Evolutionary conservation across 2,113 vertebrate species (phyloP), one percentile per base, ranked within the genome.

Genomic region (Myanophis thanlyinensis): DNA sequence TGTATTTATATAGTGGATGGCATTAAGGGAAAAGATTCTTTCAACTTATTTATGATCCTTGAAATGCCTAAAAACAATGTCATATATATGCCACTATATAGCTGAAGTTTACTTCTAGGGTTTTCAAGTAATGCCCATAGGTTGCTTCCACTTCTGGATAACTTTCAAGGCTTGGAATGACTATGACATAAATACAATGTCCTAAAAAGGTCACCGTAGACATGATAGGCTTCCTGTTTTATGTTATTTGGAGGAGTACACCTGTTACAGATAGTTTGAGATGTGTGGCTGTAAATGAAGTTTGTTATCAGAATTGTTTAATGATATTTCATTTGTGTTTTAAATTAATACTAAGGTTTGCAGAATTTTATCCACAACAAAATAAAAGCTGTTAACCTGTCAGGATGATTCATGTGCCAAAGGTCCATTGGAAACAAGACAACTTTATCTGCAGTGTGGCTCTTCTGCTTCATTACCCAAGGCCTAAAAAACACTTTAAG

Each of bases 401-500:
- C 53, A 91, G 10, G 22, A 87, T 22, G 48, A 4, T 46, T 48
- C 53, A 35, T 87, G 27, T 91, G 90, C 30, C 46, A 91, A 85
- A 87, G 27, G 35, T 54, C 1, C 53, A 52, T 46, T 47, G 53
- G 87, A 54, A 59, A 87, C 53, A 87, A 30, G 35, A 30, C 11
- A 35, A 49, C 52, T 59, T 47, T 87, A 54, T 90, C 18, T 86
- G 48, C 3, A 35, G 23, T 15, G 46, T 10, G 40, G 15, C 90
- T 0, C 1, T 25, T 54, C 53, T 54, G 20, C 20, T 54, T 54
- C 5, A 18, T 53, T 53, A 53, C 15, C 13, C 10, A 6, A 1
- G 5, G 1, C 10, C 8, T 89, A 0, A 7, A 93, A 91, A 91
- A 1, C 1, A 88, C 8, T 0, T 0, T 0, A 49, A 86, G 44